Evolutionary conservation across 2,888 invertebrate species (phyloP), one percentile per base, ranked within the genome.

Genomic region (Salticus scenicus): DNA sequence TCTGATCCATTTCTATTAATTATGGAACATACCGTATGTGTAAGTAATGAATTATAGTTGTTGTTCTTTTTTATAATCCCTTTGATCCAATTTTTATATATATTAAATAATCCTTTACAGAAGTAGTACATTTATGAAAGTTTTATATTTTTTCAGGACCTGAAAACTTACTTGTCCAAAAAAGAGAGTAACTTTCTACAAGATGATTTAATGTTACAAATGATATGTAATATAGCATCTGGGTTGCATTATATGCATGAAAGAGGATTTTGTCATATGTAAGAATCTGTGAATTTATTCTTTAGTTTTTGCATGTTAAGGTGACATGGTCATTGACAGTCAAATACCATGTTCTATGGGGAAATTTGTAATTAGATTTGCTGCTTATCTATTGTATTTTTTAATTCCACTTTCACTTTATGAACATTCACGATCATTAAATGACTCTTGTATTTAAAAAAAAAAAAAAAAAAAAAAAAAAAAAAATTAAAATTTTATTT

Each of bases 1-100:
- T 94, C 95, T 17, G 94, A 95, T 88, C 96, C 97, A 0, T 95
- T 95, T 91, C 93, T 97, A 47, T 91, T 96, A 74, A 92, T 96
- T 69, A 94, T 96, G 89, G 96, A 96, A 91, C 93, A 94, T 73
- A 95, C 95, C 90, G 92, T 94, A 67, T 79, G 70, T 33, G 87
- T 87, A 71, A 69, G 84, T 80, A 42, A 63, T 27, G 14, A 33
- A 17, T 27, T n/a, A n/a, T n/a, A n/a, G 4, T 70, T n/a, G 24
- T n/a, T 69, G 17, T 41, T 24, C 14, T 10, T 17, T 28, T 75
- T 67, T 37, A 37, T 7, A 37, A 37, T 10, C 28, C 28, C 31
- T 42, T 14, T 69, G 4, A 67, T 5, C 47, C 12, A 47, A 14
- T 75, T 64, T n/a, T n/a, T n/a, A n/a, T n/a, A n/a, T n/a, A n/a